Conservation (phyloP, 2,113 vertebrate genomes). For the Salvator merianae region DNA sequence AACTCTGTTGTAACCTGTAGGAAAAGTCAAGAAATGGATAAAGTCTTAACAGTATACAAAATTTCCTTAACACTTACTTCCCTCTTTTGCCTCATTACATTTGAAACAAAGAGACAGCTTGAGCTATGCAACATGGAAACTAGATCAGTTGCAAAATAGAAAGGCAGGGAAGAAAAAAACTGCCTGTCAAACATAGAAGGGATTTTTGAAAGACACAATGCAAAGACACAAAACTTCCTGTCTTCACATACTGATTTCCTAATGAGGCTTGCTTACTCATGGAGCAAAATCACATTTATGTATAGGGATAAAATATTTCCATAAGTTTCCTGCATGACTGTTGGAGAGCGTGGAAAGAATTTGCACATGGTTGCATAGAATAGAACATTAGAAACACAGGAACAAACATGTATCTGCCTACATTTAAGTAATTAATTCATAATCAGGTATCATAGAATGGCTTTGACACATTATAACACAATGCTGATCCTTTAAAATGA, state of each 20-base stretch:
- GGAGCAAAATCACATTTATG: not conserved
- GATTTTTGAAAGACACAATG: not conserved
- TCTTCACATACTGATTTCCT: not conserved
- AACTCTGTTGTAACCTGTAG: not conserved
- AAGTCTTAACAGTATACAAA: not conserved
- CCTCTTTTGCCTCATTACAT: not conserved
- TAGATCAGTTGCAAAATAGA: not conserved
- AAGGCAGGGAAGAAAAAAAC: not conserved
- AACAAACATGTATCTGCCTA: not conserved
- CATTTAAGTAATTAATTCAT: no score
- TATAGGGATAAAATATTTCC: not conserved
- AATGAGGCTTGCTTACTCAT: not conserved
- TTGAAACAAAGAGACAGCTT: not conserved
- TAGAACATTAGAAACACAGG: not conserved
- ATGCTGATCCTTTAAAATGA: not conserved
- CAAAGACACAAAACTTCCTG: not conserved
- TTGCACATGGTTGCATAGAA: not conserved
- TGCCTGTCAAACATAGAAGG: not conserved
- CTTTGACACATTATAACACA: not conserved
- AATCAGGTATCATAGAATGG: not conserved
- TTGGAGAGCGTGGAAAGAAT: no score
- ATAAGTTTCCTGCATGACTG: not conserved
- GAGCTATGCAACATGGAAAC: not conserved
- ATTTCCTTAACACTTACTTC: not conserved
- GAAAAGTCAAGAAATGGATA: not conserved